Conservation (phyloP, 2,888 invertebrate species). For the Acanthosepion pharaonis region DNA sequence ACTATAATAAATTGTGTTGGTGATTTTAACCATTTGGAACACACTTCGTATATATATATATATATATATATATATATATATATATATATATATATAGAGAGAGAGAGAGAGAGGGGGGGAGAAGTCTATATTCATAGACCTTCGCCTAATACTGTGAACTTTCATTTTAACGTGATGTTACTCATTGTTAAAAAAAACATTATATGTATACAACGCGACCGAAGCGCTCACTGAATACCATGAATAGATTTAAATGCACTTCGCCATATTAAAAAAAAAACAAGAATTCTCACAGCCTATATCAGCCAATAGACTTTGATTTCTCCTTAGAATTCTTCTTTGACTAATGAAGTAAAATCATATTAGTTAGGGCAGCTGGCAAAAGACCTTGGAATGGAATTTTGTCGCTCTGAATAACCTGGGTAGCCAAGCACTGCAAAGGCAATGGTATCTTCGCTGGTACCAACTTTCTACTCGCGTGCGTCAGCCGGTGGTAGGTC, state of each 20-base stretch:
- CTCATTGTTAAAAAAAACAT: neutral
- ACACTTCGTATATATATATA: no score
- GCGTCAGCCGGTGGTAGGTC: neutral
- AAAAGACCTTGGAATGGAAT: neutral
- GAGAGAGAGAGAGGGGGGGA: no score
- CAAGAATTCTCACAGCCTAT: neutral
- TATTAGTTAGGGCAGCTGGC: conserved; percentile 24
- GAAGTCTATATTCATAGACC: no score
- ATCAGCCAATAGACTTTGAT: neutral
- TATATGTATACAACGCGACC: neutral
- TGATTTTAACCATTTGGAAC: no score
- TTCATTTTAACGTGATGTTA: neutral
- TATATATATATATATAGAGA: no score
- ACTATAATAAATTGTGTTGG: no score
- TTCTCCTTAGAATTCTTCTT: neutral
- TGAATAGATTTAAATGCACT: neutral
- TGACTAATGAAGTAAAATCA: conserved; percentile 14
- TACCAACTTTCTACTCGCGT: neutral
- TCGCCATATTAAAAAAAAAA: neutral
- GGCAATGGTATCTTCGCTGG: conserved; percentile 37
- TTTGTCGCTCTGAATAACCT: conserved; percentile 36
- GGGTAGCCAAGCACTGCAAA: conserved; percentile 43
- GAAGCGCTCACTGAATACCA: neutral
- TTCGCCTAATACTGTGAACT: no score
- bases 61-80: no score